phyloP scores from a whole-genome alignment of 2,888 invertebrate species.

The Criorhina ranunculi region DNA sequence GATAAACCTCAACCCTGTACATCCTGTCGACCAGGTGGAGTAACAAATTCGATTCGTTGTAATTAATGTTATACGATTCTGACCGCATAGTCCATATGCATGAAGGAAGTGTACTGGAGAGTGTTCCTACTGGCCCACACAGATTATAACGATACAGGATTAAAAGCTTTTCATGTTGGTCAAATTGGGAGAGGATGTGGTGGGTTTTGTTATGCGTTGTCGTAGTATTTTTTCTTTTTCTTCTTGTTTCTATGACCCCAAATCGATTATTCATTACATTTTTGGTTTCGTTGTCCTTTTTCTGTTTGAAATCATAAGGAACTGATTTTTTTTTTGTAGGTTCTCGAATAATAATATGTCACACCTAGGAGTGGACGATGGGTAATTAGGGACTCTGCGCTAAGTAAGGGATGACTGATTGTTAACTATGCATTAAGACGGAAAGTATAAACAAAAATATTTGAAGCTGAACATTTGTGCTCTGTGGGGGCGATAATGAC shows the following conservation, averaged over 20 bases:
- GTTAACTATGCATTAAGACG: constrained; percentile 35
- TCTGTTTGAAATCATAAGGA: constrained; percentile 25
- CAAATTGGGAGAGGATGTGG: constrained; percentile 13
- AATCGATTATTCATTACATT: constrained; percentile 60
- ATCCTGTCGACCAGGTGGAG: constrained; percentile 75
- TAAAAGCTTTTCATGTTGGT: constrained; percentile 73
- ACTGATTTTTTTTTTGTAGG: constrained; percentile 3
- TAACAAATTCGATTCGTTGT: constrained; percentile 75
- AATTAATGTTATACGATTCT: constrained; percentile 73
- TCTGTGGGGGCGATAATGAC: background rate
- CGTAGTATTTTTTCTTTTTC: constrained; percentile 3
- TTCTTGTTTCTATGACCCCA: constrained; percentile 25
- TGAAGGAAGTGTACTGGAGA: constrained; percentile 27
- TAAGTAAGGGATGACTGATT: constrained; percentile 30
- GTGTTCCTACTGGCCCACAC: constrained; percentile 20
- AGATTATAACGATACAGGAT: constrained; percentile 70
- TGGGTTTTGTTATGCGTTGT: constrained; percentile 43
- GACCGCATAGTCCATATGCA: constrained; percentile 68
- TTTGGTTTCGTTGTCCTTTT: constrained; percentile 3
- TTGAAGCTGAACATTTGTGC: constrained; percentile 24
- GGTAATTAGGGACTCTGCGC: constrained; percentile 3
- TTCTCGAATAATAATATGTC: constrained; percentile 28
- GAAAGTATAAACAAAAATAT: constrained; percentile 11
- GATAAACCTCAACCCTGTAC: constrained; percentile 18
- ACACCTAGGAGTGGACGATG: background rate